Conservation (phyloP, 2,888 invertebrate genomes). For the Belgica antarctica region DNA sequence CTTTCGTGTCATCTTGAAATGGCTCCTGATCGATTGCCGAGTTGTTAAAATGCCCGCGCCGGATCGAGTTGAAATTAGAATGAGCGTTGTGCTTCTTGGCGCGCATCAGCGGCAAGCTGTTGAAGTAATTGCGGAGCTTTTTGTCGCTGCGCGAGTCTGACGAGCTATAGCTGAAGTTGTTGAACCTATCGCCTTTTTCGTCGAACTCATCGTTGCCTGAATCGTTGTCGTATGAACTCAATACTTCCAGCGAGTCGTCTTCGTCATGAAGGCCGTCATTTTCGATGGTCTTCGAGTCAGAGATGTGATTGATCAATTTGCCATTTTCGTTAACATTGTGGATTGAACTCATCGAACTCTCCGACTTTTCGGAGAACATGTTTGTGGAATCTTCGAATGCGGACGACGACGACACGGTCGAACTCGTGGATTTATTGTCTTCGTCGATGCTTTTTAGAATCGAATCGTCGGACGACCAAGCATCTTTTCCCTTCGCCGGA, state of each 20-base stretch:
- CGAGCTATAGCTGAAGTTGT: conserved; percentile 38
- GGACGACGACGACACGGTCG: conserved; percentile 46
- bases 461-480: conserved; percentile 56
- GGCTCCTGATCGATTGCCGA: conserved; percentile 53
- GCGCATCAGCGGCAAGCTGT: conserved; percentile 40
- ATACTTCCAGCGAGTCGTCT: conserved; percentile 54
- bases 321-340: conserved; percentile 18
- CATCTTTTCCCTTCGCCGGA: conserved; percentile 44
- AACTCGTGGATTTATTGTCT: conserved; percentile 54
- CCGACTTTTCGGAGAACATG: conserved; percentile 37
- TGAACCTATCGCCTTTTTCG: conserved; percentile 45
- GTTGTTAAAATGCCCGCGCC: conserved; percentile 26
- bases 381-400: conserved; percentile 37
- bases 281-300: neutral
- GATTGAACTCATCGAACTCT: conserved; percentile 40
- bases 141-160: conserved; percentile 36
- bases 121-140: conserved; percentile 32
- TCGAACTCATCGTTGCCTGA: conserved; percentile 48
- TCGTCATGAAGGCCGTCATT: neutral
- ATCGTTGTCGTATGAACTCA: conserved; percentile 52
- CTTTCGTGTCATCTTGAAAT: conserved; percentile 53
- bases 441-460: conserved; percentile 55
- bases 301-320: neutral
- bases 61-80: conserved; percentile 34
- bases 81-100: conserved; percentile 20